phyloP scores from a whole-genome alignment of 2,113 vertebrate species.

The Kryptolebias marmoratus region DNA sequence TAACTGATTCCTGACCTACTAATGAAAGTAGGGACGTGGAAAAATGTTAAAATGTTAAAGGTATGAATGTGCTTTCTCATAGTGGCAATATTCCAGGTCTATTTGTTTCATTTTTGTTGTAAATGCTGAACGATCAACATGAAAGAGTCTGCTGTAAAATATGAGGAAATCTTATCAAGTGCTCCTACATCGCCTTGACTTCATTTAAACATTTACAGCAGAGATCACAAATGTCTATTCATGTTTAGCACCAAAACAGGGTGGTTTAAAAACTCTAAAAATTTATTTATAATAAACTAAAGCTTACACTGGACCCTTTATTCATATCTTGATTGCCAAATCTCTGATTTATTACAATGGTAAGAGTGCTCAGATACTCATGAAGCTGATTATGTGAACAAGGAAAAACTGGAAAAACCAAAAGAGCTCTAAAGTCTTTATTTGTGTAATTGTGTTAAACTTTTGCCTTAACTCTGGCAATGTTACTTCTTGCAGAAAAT shows the following conservation, averaged over 20 bases:
- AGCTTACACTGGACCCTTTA: not conserved
- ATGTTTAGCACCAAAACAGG: no score
- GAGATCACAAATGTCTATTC: not conserved
- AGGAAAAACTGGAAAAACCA: no score
- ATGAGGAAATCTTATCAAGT: slow-evolving; percentile 5
- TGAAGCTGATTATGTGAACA: no score
- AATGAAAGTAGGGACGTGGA: not conserved
- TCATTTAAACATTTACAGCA: not conserved
- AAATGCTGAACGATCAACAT: not conserved
- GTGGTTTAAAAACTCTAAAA: not conserved
- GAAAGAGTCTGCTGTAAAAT: slow-evolving; percentile 40
- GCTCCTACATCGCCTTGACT: not conserved
- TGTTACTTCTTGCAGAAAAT: no score
- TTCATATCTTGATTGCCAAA: not conserved
- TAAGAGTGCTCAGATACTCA: no score
- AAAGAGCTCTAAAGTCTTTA: no score
- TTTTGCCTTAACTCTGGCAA: no score
- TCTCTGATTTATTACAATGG: no score
- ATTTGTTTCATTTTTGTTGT: not conserved
- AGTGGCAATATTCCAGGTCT: not conserved
- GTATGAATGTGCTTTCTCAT: not conserved
- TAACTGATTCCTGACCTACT: not conserved
- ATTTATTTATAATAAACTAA: not conserved
- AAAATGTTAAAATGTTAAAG: no score
- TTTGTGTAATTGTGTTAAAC: no score